Percentiles rank a stretch among this genome's conserved stretches.
phyloP scores from a whole-genome alignment of 1,140 invertebrate species.

The Colletes latitarsis region DNA sequence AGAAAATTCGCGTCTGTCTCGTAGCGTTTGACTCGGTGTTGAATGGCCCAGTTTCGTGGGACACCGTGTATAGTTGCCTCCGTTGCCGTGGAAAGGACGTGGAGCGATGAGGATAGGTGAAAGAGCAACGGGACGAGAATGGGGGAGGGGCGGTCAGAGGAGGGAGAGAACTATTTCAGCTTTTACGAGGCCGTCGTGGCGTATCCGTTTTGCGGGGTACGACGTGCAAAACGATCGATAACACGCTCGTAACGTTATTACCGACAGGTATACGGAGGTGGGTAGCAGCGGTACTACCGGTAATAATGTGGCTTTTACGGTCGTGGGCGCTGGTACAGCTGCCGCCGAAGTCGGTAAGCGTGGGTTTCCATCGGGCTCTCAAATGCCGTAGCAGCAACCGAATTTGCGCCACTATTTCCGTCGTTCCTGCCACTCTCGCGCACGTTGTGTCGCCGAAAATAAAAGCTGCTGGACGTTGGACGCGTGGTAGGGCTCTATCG shows the following conservation, averaged over 20 bases:
- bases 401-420: constrained; percentile 48
- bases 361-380: constrained; percentile 52
- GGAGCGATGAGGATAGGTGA: neutral
- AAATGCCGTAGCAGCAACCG: constrained; percentile 45
- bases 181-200: constrained; percentile 67
- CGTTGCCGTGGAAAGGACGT: constrained; percentile 9
- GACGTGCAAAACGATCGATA: constrained; percentile 77
- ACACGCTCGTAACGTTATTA: constrained; percentile 76
- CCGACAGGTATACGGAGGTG: constrained; percentile 68
- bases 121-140: neutral
- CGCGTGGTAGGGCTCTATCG: constrained; percentile 3
- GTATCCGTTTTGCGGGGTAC: constrained; percentile 74
- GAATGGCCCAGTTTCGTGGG: no score
- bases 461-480: neutral
- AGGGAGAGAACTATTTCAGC: constrained; percentile 56
- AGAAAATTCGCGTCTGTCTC: no score
- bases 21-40: no score
- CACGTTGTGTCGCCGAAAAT: neutral
- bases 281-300: constrained; percentile 72
- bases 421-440: neutral
- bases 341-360: constrained; percentile 61
- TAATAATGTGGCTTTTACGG: constrained; percentile 76
- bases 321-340: constrained; percentile 63
- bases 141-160: neutral
- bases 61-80: neutral